Evolutionary conservation across 2,888 invertebrate genomes (phyloP).

Genomic region (Hipparchia sbordonii): DNA sequence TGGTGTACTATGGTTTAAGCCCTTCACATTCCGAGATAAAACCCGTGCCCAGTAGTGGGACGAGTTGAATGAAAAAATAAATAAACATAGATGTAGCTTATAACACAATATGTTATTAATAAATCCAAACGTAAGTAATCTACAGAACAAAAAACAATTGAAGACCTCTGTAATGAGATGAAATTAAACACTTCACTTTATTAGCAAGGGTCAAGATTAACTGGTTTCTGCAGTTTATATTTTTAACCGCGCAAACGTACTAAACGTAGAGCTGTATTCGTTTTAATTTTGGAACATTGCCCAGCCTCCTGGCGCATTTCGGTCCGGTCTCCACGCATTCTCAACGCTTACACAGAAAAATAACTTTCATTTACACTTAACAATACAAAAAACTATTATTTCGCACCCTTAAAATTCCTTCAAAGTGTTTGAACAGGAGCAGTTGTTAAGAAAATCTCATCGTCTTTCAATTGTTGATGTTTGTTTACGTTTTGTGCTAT

Average conservation of each 20-base stretch:
- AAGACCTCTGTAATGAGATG: not conserved
- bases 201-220: conserved; percentile 25
- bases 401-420: conserved; percentile 2
- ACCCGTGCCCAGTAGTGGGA: too few relatives aligned
- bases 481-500: conserved; percentile 62
- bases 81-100: not conserved
- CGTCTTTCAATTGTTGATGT: conserved; percentile 39
- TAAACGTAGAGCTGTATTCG: conserved; percentile 58
- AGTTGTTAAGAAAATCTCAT: conserved; percentile 29
- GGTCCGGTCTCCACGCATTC: conserved; percentile 60
- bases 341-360: conserved; percentile 58
- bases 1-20: too few relatives aligned
- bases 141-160: not conserved
- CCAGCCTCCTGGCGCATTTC: conserved; percentile 66
- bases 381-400: not conserved
- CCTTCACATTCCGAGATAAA: too few relatives aligned
- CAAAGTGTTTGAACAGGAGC: conserved; percentile 13
- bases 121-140: conserved; percentile 7
- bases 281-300: conserved; percentile 77
- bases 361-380: conserved; percentile 35
- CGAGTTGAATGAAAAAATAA: not conserved
- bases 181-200: conserved; percentile 19
- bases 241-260: conserved; percentile 52
- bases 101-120: not conserved
- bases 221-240: conserved; percentile 34